Percentiles rank a stretch among this genome's conserved stretches.
Evolutionary conservation across 2,113 vertebrate species (phyloP).

Genomic region (Oryctolagus cuniculus): mOryCun1.1 NC_091443.1:6391001-6391500

Average conservation of each 20-base stretch:
- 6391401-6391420: rapidly evolving
- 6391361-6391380: neutral
- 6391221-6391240: neutral
- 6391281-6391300: neutral
- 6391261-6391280: neutral
- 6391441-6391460: neutral
- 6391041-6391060: neutral
- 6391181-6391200: neutral
- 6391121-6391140: neutral
- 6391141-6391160: neutral
- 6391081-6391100: neutral
- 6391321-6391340: neutral
- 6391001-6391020: neutral
- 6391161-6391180: neutral
- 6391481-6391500: rapidly evolving
- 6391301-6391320: constrained; percentile 23
- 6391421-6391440: neutral
- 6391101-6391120: neutral
- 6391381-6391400: neutral
- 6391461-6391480: neutral
- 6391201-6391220: neutral
- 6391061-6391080: too few relatives aligned
- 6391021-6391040: neutral
- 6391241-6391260: neutral
- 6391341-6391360: neutral